Evolutionary conservation across 2,113 vertebrate genomes (phyloP).

Genomic region (Rhynchomys soricoides): DNA sequence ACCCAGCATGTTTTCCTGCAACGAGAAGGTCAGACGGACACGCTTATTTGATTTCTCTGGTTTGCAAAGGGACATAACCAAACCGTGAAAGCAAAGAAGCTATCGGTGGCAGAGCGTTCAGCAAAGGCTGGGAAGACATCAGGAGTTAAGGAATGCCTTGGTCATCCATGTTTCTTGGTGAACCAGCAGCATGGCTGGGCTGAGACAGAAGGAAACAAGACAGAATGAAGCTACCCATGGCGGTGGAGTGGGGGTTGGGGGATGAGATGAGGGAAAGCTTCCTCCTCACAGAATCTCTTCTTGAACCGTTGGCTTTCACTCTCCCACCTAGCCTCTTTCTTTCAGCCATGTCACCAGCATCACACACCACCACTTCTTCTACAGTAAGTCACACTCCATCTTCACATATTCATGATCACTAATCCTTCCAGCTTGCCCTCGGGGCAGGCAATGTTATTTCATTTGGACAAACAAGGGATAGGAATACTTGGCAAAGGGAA

Average conservation of each 20-base stretch:
- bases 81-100: slow-evolving; percentile 24
- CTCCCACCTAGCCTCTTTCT: not conserved
- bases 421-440: not conserved
- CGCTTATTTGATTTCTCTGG: slow-evolving; percentile 48
- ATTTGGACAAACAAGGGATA: not conserved
- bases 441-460: not conserved
- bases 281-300: not conserved
- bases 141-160: slow-evolving; percentile 16
- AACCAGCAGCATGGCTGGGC: not conserved
- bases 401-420: not conserved
- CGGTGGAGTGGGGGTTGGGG: not conserved
- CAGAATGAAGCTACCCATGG: not conserved
- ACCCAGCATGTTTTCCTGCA: not conserved
- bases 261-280: not conserved
- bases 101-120: not conserved
- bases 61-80: slow-evolving; percentile 56
- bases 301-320: no score
- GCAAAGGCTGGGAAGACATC: not conserved
- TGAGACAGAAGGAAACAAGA: not conserved
- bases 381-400: not conserved
- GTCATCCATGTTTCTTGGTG: not conserved
- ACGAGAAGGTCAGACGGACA: slow-evolving; percentile 29
- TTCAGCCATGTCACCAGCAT: not conserved
- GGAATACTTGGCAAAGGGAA: not conserved
- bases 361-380: not conserved